These are phyloP conservation scores for Diadumene lineata DNA, from an alignment of 92 coral and sea anemone genomes.

Conservation along the genomic window DNA sequence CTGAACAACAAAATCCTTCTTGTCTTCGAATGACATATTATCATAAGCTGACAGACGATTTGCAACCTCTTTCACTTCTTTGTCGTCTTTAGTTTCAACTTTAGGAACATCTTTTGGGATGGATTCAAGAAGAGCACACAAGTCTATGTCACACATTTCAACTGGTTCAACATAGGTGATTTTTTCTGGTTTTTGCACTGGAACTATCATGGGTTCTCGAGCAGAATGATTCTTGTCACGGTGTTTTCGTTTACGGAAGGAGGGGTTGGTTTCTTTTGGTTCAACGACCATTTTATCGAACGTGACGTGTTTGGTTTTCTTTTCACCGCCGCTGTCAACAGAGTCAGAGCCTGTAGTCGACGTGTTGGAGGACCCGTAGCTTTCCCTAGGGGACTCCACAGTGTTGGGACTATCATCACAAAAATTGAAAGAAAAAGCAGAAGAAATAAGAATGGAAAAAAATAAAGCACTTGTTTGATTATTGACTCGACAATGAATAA, in stretches of 20 bases:
- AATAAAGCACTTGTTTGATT: not conserved
- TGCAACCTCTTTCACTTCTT: constrained; percentile 57
- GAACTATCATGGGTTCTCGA: not conserved
- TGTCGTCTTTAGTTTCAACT: constrained; percentile 40
- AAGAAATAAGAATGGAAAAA: not conserved
- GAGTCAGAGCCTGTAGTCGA: constrained; percentile 29
- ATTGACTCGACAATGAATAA: too few species aligned
- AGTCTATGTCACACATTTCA: constrained; percentile 55
- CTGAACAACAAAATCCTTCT: constrained; percentile 45
- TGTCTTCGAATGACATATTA: constrained; percentile 66
- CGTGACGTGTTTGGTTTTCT: constrained; percentile 68
- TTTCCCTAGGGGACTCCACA: not conserved
- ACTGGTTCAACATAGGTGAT: not conserved
- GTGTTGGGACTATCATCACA: not conserved
- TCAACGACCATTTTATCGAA: constrained; percentile 61
- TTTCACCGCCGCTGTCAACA: constrained; percentile 20
- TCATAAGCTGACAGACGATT: constrained; percentile 80
- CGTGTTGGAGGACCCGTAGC: constrained; percentile 45
- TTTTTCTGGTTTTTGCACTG: not conserved
- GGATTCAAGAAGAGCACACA: constrained; percentile 71
- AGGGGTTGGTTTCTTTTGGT: constrained; percentile 16
- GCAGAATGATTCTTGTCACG: constrained; percentile 12
- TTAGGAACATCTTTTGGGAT: constrained; percentile 68
- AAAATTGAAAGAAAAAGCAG: not conserved
- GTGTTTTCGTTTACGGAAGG: constrained; percentile 27